A percentile compares a stretch with the other conserved stretches of the same genome.
Evolutionary conservation across 2,113 vertebrate genomes (phyloP).

Genomic region (Cyanoramphus novaezelandiae): DNA sequence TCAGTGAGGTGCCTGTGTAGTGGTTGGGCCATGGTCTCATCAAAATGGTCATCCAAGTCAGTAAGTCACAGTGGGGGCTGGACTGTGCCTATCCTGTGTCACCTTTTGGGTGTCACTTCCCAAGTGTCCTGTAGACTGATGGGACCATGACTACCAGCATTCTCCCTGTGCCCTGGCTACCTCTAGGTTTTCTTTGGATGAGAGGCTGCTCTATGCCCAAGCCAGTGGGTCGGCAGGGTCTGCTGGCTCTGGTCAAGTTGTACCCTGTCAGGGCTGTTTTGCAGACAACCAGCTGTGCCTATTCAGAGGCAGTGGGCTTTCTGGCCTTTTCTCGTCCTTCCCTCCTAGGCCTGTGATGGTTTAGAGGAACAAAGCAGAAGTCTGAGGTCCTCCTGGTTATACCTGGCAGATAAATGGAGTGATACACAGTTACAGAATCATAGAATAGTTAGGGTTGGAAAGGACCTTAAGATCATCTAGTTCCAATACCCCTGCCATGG

Average conservation of each 20-base stretch:
- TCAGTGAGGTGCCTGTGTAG: neutral
- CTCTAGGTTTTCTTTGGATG: neutral
- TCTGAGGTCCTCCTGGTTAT: neutral
- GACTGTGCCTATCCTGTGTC: fast-evolving
- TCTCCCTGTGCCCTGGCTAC: neutral
- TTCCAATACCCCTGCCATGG: no score
- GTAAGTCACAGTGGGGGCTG: fast-evolving
- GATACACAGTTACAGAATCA: neutral
- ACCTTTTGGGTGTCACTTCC: fast-evolving
- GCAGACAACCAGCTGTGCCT: neutral
- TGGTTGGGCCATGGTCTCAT: neutral
- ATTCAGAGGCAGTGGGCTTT: neutral
- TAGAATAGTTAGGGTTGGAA: no score
- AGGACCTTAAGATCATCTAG: no score
- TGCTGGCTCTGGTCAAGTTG: fast-evolving
- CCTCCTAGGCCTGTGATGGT: neutral
- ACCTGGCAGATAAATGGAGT: neutral
- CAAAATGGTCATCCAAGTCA: neutral
- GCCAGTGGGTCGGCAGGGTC: no score
- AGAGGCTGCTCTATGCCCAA: neutral
- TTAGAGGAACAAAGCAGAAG: neutral
- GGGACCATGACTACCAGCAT: neutral
- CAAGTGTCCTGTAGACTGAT: neutral
- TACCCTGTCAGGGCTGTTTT: neutral
- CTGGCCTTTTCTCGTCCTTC: neutral